These are phyloP conservation scores for Ladona fulva DNA, from an alignment of 1,140 invertebrate genomes.

Conservation along the genomic window DNA sequence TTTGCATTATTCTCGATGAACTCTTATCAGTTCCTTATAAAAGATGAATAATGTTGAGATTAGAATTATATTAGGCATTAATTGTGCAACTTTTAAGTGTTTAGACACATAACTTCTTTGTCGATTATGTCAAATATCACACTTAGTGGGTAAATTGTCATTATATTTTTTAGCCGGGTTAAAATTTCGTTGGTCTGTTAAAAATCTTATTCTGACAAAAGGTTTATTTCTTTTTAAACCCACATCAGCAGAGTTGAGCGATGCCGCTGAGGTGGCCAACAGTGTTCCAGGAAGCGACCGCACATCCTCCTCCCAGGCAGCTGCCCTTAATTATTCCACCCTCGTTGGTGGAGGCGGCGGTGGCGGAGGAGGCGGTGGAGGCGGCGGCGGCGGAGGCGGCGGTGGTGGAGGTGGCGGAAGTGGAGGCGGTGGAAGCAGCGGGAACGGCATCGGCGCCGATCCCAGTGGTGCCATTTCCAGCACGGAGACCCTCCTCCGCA, in stretches of 20 bases:
- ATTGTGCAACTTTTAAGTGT: too few relatives aligned
- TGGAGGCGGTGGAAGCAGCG: constrained; percentile 37
- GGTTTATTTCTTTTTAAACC: too few relatives aligned
- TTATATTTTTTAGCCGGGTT: too few relatives aligned
- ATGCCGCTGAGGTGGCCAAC: constrained; percentile 35
- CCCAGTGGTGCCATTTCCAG: constrained; percentile 58
- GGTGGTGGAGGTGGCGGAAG: constrained; percentile 26
- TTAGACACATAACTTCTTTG: too few relatives aligned
- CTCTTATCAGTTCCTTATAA: too few relatives aligned
- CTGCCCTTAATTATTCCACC: constrained; percentile 60
- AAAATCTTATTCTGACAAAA: too few relatives aligned
- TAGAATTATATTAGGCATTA: too few relatives aligned
- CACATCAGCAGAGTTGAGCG: constrained; percentile 53
- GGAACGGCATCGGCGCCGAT: constrained; percentile 35
- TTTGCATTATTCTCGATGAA: too few relatives aligned
- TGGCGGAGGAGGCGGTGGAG: constrained; percentile 36
- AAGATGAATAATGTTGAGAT: too few relatives aligned
- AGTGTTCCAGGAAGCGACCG: constrained; percentile 38
- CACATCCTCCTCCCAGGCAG: constrained; percentile 47
- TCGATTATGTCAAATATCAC: too few relatives aligned
- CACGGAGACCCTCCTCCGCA: constrained; percentile 84
- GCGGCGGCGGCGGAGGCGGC: constrained; percentile 37
- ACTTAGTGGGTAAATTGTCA: too few relatives aligned
- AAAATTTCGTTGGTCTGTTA: too few relatives aligned
- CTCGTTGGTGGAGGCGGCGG: constrained; percentile 28